Percentiles rank a stretch among this genome's conserved stretches.
Conservation (phyloP, 2,113 vertebrate genomes). For the Eclectus roratus region DNA sequence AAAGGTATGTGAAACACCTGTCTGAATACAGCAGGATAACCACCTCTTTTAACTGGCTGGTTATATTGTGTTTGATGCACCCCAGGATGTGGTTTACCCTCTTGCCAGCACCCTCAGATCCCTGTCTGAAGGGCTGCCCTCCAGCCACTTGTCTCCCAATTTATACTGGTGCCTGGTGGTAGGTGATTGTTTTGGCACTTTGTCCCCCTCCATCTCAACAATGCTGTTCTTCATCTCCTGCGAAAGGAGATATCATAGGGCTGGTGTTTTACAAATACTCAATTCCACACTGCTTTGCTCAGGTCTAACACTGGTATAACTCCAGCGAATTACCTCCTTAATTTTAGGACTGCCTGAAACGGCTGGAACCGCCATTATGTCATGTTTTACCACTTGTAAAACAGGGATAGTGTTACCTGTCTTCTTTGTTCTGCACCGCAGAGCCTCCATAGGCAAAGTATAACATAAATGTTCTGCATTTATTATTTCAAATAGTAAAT, state of each 20-base stretch:
- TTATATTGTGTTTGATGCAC: background rate
- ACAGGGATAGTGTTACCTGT: constrained; percentile 4
- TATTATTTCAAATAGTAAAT: constrained; percentile 53
- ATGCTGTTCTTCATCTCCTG: background rate
- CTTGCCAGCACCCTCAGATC: background rate
- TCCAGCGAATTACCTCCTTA: background rate
- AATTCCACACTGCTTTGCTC: background rate
- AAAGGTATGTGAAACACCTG: constrained; percentile 7
- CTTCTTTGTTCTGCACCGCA: background rate
- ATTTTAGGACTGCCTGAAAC: background rate
- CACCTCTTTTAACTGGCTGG: background rate
- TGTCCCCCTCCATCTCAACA: background rate
- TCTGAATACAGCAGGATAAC: background rate
- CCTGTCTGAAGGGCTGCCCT: background rate
- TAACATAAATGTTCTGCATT: constrained; percentile 17
- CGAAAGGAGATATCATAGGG: background rate
- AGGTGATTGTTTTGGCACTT: background rate
- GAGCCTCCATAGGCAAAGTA: background rate
- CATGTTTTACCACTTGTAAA: constrained; percentile 36
- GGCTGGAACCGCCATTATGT: fast-evolving
- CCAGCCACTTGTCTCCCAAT: background rate
- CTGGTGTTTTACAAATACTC: background rate
- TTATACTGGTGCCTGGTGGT: fast-evolving
- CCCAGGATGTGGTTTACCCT: background rate
- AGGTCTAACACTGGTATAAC: background rate